A percentile compares a stretch with the other conserved stretches of the same genome.
phyloP scores from a whole-genome alignment of 64 coral and sea anemone genomes.

The Montipora efflorescens region DNA sequence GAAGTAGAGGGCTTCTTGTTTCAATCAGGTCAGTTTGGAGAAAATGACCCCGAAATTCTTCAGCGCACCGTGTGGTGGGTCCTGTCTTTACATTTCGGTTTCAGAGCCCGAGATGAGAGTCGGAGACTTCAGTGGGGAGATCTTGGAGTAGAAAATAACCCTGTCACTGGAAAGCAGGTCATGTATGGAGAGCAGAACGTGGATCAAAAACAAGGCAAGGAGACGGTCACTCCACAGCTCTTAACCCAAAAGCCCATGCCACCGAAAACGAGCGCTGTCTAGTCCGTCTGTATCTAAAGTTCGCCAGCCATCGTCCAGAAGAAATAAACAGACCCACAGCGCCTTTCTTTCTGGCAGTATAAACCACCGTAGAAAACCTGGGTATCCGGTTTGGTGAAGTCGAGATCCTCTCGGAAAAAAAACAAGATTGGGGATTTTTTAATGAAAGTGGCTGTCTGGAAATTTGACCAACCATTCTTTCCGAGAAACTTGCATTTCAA shows the following conservation, averaged over 20 bases:
- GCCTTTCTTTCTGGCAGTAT: conserved; percentile 43
- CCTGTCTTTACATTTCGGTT: conserved; percentile 52
- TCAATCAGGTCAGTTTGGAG: conserved; percentile 27
- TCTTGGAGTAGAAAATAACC: neutral
- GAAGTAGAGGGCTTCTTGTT: conserved; percentile 46
- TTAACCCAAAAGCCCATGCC: conserved; percentile 23
- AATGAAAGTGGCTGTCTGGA: neutral
- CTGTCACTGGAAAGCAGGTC: neutral
- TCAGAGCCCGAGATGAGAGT: conserved; percentile 37
- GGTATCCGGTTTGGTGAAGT: conserved; percentile 17
- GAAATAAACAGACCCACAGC: conserved; percentile 1
- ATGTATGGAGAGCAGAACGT: neutral
- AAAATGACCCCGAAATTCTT: conserved; percentile 29
- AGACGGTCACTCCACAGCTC: conserved; percentile 25
- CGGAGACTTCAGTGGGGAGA: conserved; percentile 5
- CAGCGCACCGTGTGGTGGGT: conserved; percentile 55
- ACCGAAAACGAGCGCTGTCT: conserved; percentile 32
- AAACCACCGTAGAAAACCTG: conserved; percentile 1
- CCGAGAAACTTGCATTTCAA: conserved; percentile 1
- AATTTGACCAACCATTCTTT: conserved; percentile 29
- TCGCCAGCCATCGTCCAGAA: conserved; percentile 11
- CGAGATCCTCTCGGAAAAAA: conserved; percentile 40
- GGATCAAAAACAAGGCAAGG: conserved; percentile 12
- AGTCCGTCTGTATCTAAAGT: neutral
- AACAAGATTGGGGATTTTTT: conserved; percentile 26